These are phyloP conservation scores for Sebastes nivosus DNA, from an alignment of 2,797 vertebrate species.

Conservation along the genomic window DNA sequence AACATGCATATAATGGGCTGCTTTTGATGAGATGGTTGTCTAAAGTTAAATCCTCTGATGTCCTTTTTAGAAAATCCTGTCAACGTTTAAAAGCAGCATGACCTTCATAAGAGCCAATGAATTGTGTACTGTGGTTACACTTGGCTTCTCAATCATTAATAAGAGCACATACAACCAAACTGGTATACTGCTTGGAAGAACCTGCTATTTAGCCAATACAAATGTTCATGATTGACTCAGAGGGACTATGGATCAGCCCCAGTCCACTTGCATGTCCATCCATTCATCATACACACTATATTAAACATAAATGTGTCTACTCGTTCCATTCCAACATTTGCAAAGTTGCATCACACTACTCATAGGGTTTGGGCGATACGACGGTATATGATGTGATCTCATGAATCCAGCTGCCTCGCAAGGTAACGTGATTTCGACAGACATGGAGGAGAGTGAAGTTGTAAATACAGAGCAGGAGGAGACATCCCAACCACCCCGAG, in stretches of 20 bases:
- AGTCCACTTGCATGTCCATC: neutral
- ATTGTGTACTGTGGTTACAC: neutral
- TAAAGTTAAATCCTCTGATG: neutral
- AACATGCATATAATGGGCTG: neutral
- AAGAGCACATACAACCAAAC: neutral
- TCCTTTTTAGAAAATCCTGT: neutral
- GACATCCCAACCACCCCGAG: too few species aligned
- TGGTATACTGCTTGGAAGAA: neutral
- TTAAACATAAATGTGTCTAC: neutral
- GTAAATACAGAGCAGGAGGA: too few species aligned
- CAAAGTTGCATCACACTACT: neutral
- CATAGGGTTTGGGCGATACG: too few species aligned
- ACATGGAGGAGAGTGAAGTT: too few species aligned
- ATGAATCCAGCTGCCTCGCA: too few species aligned
- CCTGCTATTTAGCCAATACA: neutral
- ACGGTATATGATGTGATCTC: too few species aligned
- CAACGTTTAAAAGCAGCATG: neutral
- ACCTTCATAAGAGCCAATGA: neutral
- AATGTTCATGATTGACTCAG: neutral
- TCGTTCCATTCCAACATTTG: neutral
- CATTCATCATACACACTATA: neutral
- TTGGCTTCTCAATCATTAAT: neutral
- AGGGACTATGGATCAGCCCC: neutral
- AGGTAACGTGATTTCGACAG: too few species aligned
- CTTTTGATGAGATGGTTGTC: neutral